Evolutionary conservation across 2,113 vertebrate genomes (phyloP).

Genomic region (Erinaceus europaeus): DNA sequence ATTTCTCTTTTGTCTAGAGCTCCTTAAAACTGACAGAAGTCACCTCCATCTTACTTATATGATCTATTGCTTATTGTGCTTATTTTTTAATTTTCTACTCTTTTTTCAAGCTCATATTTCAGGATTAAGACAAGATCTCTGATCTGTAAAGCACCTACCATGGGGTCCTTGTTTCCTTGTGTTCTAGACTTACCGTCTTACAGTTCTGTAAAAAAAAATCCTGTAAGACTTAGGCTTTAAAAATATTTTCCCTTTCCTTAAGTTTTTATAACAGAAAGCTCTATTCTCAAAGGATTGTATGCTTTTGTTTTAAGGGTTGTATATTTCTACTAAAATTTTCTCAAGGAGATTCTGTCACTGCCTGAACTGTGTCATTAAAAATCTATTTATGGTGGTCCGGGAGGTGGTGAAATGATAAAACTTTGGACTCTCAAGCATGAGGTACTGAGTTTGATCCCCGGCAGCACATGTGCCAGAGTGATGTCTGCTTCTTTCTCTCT

Average conservation of each 20-base stretch:
- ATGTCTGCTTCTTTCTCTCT: no score
- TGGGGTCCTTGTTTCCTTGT: not conserved
- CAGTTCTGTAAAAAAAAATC: slow-evolving; percentile 35
- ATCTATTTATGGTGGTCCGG: no score
- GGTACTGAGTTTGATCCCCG: no score
- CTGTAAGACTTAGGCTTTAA: slow-evolving; percentile 21
- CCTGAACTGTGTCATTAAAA: slow-evolving; percentile 45
- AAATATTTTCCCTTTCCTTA: not conserved
- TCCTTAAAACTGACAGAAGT: not conserved
- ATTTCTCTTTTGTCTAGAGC: slow-evolving; percentile 18
- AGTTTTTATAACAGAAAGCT: slow-evolving; percentile 31
- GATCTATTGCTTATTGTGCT: not conserved
- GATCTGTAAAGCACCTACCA: not conserved
- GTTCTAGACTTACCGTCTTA: not conserved
- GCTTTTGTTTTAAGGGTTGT: not conserved
- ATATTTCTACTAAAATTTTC: slow-evolving; percentile 42
- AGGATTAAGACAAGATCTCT: not conserved
- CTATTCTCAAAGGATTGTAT: not conserved
- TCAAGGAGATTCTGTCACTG: slow-evolving; percentile 23
- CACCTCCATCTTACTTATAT: not conserved
- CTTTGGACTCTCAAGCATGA: no score
- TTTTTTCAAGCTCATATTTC: slow-evolving; percentile 28
- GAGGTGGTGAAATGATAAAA: no score
- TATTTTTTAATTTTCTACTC: slow-evolving; percentile 28
- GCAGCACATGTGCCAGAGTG: no score